phyloP scores from a whole-genome alignment of 2,797 vertebrate genomes.

The Tenualosa ilisha region DNA sequence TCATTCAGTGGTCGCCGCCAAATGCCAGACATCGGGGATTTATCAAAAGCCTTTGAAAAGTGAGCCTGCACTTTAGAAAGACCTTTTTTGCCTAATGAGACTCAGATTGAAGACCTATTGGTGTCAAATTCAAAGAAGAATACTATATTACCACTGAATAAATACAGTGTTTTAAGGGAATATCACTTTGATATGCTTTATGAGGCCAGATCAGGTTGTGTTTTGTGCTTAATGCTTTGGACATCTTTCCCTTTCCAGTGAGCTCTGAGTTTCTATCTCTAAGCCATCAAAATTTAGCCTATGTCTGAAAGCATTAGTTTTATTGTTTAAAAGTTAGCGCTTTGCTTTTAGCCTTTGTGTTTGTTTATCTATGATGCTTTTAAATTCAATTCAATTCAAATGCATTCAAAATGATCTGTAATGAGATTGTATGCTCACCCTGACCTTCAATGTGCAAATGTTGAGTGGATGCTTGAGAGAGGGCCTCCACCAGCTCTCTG shows the following conservation, averaged over 20 bases:
- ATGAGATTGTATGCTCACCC: not conserved
- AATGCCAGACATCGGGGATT: not conserved
- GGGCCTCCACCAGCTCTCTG: not conserved
- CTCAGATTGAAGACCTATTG: not conserved
- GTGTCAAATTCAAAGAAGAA: not conserved
- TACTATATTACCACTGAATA: not conserved
- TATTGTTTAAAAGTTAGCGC: not conserved
- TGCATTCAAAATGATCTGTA: not conserved
- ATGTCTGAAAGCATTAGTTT: not conserved
- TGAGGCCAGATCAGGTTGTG: slow-evolving; percentile 43
- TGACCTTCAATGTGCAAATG: not conserved
- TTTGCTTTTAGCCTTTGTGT: not conserved
- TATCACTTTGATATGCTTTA: slow-evolving; percentile 43
- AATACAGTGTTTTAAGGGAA: not conserved
- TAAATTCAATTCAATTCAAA: not conserved
- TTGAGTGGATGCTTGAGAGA: not conserved
- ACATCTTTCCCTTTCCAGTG: slow-evolving; percentile 31
- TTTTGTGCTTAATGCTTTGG: slow-evolving; percentile 45
- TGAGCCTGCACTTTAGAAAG: slow-evolving; percentile 29
- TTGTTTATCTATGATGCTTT: not conserved
- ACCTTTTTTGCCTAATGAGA: slow-evolving; percentile 14
- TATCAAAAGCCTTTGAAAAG: slow-evolving; percentile 3
- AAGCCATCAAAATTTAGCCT: slow-evolving; percentile 53
- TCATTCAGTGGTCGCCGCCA: not conserved
- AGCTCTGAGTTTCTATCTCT: slow-evolving; percentile 56